phyloP scores from a whole-genome alignment of 2,797 vertebrate species.

The Sandelia bainsii region DNA sequence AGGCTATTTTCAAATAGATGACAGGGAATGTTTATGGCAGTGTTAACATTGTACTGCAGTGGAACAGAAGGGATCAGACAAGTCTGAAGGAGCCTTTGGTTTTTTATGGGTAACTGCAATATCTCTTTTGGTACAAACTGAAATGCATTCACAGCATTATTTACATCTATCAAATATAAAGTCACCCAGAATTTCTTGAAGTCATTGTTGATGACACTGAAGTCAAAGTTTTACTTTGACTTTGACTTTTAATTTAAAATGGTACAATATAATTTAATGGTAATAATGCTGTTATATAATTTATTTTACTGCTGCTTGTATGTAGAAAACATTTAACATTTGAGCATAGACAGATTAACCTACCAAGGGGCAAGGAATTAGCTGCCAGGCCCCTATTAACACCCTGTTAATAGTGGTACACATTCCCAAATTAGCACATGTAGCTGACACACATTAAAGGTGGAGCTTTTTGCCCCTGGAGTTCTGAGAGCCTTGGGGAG shows the following conservation, averaged over 20 bases:
- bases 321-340: not conserved
- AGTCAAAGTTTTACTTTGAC: too few species aligned
- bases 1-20: constrained; percentile 53
- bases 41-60: constrained; percentile 30
- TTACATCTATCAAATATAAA: not conserved
- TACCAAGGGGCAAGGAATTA: constrained; percentile 1
- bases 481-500: not conserved
- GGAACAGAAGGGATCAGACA: constrained; percentile 38
- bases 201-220: too few species aligned
- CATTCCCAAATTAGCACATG: constrained; percentile 25
- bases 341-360: constrained; percentile 15
- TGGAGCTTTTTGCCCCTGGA: not conserved
- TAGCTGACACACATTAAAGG: constrained; percentile 15
- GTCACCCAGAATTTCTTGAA: not conserved
- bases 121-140: not conserved
- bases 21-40: constrained; percentile 45
- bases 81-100: constrained; percentile 4
- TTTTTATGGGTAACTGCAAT: constrained; percentile 5
- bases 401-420: too few species aligned
- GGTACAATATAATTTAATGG: too few species aligned
- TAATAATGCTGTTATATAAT: too few species aligned
- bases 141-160: not conserved
- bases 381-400: not conserved
- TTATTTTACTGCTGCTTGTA: constrained; percentile 1
- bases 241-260: too few species aligned